Conservation (phyloP, 2,113 vertebrate genomes). For the Oreochromis spilurus region DNA sequence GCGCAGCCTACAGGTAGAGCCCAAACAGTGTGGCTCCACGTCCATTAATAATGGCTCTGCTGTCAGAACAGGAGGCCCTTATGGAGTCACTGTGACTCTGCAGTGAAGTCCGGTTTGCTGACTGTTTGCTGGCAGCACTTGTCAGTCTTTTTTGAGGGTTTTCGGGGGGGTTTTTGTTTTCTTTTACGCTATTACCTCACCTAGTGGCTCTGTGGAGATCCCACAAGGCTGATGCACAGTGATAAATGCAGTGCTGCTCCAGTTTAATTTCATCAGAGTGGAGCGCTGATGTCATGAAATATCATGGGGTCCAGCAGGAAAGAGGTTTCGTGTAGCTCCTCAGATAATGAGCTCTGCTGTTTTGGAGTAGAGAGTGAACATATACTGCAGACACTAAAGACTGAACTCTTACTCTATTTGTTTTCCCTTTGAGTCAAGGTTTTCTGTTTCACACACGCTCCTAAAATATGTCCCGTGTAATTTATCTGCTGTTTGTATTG, state of each 20-base stretch:
- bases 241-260: constrained; percentile 37
- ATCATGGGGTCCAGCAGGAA: not conserved
- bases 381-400: not conserved
- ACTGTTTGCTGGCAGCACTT: not conserved
- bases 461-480: not conserved
- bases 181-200: not conserved
- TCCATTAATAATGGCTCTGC: constrained; percentile 1
- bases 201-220: not conserved
- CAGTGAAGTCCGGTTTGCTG: not conserved
- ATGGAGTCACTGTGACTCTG: not conserved
- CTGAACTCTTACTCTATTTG: not conserved
- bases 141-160: not conserved
- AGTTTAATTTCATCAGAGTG: constrained; percentile 14
- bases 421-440: not conserved
- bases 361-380: not conserved
- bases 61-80: constrained; percentile 4
- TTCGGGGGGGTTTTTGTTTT: not conserved
- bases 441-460: not conserved
- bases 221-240: not conserved
- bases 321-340: not conserved
- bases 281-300: constrained; percentile 33
- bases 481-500: not conserved
- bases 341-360: not conserved
- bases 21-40: not conserved
- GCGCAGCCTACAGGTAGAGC: constrained; percentile 16